These are phyloP conservation scores for Buphagus erythrorhynchus DNA, from an alignment of 2,797 vertebrate species.

Conservation along the genomic window DNA sequence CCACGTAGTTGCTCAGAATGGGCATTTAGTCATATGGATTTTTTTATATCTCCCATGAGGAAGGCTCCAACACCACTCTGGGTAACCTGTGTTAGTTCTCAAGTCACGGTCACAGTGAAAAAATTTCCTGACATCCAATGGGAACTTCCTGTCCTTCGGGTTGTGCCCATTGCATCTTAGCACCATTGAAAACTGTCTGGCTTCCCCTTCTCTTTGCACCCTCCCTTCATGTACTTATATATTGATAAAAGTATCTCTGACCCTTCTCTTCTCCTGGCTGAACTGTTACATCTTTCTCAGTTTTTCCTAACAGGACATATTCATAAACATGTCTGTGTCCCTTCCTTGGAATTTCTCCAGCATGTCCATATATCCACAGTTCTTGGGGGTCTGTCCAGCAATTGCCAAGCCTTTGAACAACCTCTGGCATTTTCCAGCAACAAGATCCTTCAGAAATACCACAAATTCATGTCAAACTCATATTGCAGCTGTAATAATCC, in stretches of 20 bases:
- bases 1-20: background rate
- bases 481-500: background rate
- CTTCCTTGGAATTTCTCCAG: background rate
- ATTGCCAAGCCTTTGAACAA: background rate
- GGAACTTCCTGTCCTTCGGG: too few relatives aligned
- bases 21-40: too few relatives aligned
- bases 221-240: background rate
- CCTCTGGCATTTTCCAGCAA: background rate
- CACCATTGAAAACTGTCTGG: background rate
- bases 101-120: background rate
- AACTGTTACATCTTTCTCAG: background rate
- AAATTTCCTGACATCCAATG: background rate
- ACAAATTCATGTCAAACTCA: background rate
- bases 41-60: background rate
- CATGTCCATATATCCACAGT: background rate
- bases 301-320: background rate
- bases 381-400: background rate
- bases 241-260: background rate
- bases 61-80: background rate
- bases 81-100: background rate
- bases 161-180: background rate
- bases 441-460: too few relatives aligned
- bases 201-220: rapidly evolving
- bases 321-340: background rate
- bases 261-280: background rate